Evolutionary conservation across 2,113 vertebrate species (phyloP).

Genomic region (Eudyptes chrysolophus): DNA sequence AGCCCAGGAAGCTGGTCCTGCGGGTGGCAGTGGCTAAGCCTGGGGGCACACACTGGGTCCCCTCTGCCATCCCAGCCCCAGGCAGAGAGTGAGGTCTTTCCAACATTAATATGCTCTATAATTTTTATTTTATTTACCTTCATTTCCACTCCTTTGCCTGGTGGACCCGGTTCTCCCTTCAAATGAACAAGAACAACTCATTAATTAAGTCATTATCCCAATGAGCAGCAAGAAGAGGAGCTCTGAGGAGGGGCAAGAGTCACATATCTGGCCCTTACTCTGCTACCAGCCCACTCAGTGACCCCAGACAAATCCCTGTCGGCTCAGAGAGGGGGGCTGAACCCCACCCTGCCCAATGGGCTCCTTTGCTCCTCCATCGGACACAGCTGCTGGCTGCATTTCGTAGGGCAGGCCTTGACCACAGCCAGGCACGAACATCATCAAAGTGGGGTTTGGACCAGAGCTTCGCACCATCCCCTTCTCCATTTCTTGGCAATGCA

Average conservation of each 20-base stretch:
- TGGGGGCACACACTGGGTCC: background rate
- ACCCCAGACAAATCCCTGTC: accelerated
- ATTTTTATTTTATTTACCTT: constrained; percentile 45
- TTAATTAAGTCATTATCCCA: background rate
- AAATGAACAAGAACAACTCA: background rate
- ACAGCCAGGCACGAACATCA: background rate
- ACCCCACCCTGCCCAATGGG: background rate
- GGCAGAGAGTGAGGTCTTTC: background rate
- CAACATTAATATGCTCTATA: background rate
- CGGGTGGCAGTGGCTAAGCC: background rate
- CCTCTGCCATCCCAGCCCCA: background rate
- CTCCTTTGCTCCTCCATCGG: background rate
- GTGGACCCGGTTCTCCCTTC: constrained; percentile 58
- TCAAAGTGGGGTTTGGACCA: background rate
- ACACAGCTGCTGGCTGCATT: background rate
- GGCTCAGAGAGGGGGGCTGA: background rate
- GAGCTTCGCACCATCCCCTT: background rate
- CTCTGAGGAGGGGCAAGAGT: background rate
- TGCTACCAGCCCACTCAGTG: accelerated
- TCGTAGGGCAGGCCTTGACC: too few species aligned
- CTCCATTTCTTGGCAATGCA: background rate
- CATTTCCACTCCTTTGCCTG: constrained; percentile 59
- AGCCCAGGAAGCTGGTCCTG: background rate
- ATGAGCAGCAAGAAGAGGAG: background rate
- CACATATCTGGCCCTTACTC: background rate